A percentile compares a stretch with the other conserved stretches of the same genome.
Conservation (phyloP, 2,797 vertebrate genomes). For the Etheostoma perlongum region DNA sequence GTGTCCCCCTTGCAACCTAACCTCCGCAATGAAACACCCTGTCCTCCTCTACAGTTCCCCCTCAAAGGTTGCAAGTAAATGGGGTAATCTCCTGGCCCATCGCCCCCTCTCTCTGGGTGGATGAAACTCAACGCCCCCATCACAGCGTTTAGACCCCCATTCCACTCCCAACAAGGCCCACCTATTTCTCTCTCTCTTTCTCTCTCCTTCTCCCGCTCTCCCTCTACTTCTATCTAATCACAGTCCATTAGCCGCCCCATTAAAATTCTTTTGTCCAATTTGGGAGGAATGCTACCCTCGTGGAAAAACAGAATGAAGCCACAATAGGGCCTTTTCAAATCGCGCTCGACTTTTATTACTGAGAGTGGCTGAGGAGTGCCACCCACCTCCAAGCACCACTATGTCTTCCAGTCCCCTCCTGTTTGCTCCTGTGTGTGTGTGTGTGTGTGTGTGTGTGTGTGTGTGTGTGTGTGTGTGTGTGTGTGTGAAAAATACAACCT, state of each 20-base stretch:
- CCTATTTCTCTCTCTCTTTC: slow-evolving; percentile 41
- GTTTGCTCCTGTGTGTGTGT: slow-evolving; percentile 26
- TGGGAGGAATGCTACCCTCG: slow-evolving; percentile 85
- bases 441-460: slow-evolving; percentile 13
- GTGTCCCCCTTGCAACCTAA: slow-evolving; percentile 64
- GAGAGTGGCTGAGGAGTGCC: slow-evolving; percentile 77
- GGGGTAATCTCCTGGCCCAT: slow-evolving; percentile 79
- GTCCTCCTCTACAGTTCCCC: slow-evolving; percentile 66
- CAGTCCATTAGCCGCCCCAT: slow-evolving; percentile 85
- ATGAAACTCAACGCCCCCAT: slow-evolving; percentile 75
- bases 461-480: slow-evolving; percentile 1
- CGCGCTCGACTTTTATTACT: slow-evolving; percentile 81
- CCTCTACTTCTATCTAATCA: slow-evolving; percentile 81
- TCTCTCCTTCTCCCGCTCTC: slow-evolving; percentile 26
- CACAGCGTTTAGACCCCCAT: slow-evolving; percentile 56
- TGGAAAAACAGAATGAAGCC: slow-evolving; percentile 80
- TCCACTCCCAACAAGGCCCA: slow-evolving; percentile 62
- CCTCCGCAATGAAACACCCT: slow-evolving; percentile 49
- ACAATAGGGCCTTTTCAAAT: slow-evolving; percentile 84
- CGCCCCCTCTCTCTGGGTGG: slow-evolving; percentile 70
- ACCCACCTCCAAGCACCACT: slow-evolving; percentile 71
- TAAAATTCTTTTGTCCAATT: slow-evolving; percentile 90
- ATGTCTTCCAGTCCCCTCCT: slow-evolving; percentile 50
- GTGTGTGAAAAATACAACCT: neutral
- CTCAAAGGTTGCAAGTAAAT: slow-evolving; percentile 81